Conservation (phyloP, 1,140 invertebrate genomes). For the Cyrtorhinus lividipennis region DNA sequence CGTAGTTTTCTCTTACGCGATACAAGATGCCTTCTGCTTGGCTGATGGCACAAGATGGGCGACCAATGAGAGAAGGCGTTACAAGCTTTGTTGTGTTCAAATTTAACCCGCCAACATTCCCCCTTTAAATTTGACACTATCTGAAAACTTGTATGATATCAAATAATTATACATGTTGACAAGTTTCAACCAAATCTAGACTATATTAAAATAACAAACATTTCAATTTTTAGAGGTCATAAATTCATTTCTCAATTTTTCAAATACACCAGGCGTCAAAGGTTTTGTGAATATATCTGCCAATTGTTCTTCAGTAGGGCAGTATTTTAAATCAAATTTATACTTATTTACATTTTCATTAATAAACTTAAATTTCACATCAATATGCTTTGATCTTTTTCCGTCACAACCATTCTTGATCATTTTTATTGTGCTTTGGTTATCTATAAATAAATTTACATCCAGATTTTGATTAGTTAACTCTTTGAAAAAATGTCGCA, state of each 20-base stretch:
- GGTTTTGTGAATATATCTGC: slow-evolving; percentile 21
- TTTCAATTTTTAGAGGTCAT: no score
- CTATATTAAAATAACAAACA: no score
- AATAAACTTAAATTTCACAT: slow-evolving; percentile 22
- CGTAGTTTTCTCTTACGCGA: no score
- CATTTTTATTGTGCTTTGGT: slow-evolving; percentile 22
- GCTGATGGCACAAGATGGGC: no score
- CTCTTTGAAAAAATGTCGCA: slow-evolving; percentile 15
- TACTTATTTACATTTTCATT: slow-evolving; percentile 17
- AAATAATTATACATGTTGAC: not conserved
- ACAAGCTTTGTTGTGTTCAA: no score
- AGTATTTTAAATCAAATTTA: slow-evolving; percentile 14
- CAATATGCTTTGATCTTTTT: slow-evolving; percentile 22
- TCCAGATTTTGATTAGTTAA: slow-evolving; percentile 12
- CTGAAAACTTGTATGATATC: not conserved
- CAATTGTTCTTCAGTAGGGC: slow-evolving; percentile 16
- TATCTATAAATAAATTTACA: slow-evolving; percentile 21
- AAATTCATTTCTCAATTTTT: no score
- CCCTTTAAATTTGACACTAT: no score
- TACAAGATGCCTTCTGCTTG: no score
- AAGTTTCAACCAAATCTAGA: not conserved
- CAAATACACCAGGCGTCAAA: slow-evolving; percentile 14
- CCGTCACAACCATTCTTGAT: slow-evolving; percentile 14
- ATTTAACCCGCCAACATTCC: no score
- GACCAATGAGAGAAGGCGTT: no score